These are phyloP conservation scores for Semibalanus balanoides DNA, from an alignment of 1,140 invertebrate genomes.

Conservation along the genomic window DNA sequence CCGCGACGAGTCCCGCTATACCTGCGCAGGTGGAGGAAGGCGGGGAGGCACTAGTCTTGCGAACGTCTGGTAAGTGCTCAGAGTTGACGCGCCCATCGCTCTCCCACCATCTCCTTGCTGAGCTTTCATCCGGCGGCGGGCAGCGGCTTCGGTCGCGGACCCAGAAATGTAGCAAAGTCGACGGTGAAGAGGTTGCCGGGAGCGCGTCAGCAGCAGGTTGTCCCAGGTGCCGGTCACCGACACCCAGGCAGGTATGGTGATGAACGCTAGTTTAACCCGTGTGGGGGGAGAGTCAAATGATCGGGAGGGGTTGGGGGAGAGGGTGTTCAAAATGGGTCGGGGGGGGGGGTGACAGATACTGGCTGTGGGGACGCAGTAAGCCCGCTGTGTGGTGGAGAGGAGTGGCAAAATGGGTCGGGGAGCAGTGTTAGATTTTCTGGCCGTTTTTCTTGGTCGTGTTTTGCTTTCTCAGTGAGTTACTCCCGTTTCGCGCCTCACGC, in stretches of 20 bases:
- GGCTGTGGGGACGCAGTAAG: no score
- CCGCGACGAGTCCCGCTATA: no score
- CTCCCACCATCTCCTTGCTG: constrained; percentile 97
- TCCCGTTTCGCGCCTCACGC: no score
- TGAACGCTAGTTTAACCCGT: no score
- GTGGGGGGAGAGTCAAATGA: no score
- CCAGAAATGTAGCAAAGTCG: constrained; percentile 97
- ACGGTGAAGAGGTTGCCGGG: constrained; percentile 94
- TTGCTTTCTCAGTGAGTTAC: no score
- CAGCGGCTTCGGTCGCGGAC: constrained; percentile 89
- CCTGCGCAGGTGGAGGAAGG: constrained; percentile 75
- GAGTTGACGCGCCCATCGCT: constrained; percentile 87
- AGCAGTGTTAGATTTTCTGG: no score
- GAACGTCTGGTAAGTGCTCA: constrained; percentile 89
- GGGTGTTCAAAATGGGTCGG: no score
- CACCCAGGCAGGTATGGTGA: constrained; percentile 93
- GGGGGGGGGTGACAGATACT: no score
- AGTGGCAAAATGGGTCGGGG: no score
- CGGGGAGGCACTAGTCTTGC: constrained; percentile 88
- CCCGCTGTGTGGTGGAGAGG: constrained; percentile 40
- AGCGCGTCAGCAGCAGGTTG: constrained; percentile 79
- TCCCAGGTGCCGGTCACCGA: constrained; percentile 97
- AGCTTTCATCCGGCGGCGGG: constrained; percentile 98
- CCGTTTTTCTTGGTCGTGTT: no score
- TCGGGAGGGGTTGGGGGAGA: no score